Evolutionary conservation across 2,888 invertebrate species (phyloP), one percentile per base, ranked within the genome.

Genomic region (Nemotelus nigrinus): DNA sequence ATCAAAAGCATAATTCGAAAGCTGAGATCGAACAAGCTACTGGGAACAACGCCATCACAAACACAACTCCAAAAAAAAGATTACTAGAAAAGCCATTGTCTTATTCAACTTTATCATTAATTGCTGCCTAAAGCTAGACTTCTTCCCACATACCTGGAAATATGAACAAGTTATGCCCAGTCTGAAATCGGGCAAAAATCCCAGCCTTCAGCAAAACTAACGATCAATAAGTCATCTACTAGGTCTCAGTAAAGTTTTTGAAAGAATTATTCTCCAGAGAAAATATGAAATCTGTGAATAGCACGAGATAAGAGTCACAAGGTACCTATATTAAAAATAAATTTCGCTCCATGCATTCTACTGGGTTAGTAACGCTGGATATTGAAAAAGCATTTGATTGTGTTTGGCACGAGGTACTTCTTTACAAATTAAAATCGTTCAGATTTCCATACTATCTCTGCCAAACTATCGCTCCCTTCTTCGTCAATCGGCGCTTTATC

Each of bases 361-460:
- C 83, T 3, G 83, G 81, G 5, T 80, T 83, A 41, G 78, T 83
- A 1, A 78, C 84, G 6, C 78, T 86, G 0, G 84, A 86, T 70
- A 79, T 84, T 2, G 81, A 82, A 60, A 83, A 83, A 77, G 84
- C 84, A 0, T 85, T 85, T 77, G 83, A 85, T 79, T 80, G 81
- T 10, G 83, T 85, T 2, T 85, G 84, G 83, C 83, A 84, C 60
- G 75, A 81, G 2, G 84, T 82, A 3, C 81, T 84, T 0, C 44
- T 83, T 5, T 79, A 75, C 67, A 83, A 82, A 80, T 77, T 84
- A n/a, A 77, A 76, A 43, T 50, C 77, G 58, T 65, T 58, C 44
- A 68, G 80, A 25, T 76, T 82, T 50, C 82, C 83, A 67, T 44
- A 48, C n/a, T 65, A 81, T 48, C 74, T 80, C 45, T 79, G 82